Percentiles rank a stretch among this genome's conserved stretches.
phyloP scores from a whole-genome alignment of 1,140 invertebrate species.

The Aphaenogaster floridana region DNA sequence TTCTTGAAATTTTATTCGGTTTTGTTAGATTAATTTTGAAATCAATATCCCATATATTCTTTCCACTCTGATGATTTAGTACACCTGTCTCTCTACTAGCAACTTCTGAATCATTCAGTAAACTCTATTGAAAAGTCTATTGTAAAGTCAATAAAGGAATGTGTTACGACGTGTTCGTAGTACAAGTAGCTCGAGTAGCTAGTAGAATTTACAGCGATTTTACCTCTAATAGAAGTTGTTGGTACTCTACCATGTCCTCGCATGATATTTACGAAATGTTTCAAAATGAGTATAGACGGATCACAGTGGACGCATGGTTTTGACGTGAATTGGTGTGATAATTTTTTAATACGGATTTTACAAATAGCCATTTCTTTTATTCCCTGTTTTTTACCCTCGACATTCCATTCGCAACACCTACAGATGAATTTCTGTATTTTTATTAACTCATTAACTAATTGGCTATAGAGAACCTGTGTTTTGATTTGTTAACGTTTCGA shows the following conservation, averaged over 20 bases:
- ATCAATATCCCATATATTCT: constrained; percentile 29
- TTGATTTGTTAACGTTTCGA: constrained; percentile 31
- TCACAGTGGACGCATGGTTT: constrained; percentile 83
- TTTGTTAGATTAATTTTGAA: constrained; percentile 36
- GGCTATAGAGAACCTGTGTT: constrained; percentile 21
- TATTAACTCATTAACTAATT: constrained; percentile 69
- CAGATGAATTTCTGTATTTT: constrained; percentile 50
- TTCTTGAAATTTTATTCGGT: constrained; percentile 23
- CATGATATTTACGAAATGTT: constrained; percentile 78
- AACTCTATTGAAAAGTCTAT: constrained; percentile 45
- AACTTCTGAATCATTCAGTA: constrained; percentile 57
- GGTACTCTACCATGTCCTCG: constrained; percentile 70
- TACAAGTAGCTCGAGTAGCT: constrained; percentile 28
- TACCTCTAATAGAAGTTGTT: constrained; percentile 73
- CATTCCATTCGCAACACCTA: constrained; percentile 75
- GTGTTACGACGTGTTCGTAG: constrained; percentile 16
- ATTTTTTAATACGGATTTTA: constrained; percentile 71
- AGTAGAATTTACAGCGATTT: constrained; percentile 10
- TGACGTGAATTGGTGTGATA: constrained; percentile 77
- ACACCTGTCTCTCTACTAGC: constrained; percentile 54
- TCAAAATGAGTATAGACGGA: constrained; percentile 79
- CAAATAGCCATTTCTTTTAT: constrained; percentile 56
- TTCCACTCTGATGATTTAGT: constrained; percentile 56
- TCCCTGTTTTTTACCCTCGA: constrained; percentile 58
- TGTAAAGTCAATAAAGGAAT: constrained; percentile 14